phyloP scores from a whole-genome alignment of 2,797 vertebrate genomes.

The Hydrophis major region DNA sequence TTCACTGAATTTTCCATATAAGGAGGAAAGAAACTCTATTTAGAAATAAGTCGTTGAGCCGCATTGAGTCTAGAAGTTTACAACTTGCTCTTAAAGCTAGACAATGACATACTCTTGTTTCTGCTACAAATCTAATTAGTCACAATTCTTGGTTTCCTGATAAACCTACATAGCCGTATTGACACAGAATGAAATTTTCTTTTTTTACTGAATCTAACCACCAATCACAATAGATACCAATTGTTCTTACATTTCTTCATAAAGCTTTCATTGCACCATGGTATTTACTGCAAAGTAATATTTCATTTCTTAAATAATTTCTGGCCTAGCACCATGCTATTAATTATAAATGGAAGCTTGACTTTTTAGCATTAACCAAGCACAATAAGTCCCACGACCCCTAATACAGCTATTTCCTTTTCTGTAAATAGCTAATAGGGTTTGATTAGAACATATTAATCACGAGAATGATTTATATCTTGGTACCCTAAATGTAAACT shows the following conservation, averaged over 20 bases:
- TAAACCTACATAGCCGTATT: not conserved
- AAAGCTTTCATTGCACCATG: conserved; percentile 21
- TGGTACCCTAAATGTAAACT: conserved; percentile 21
- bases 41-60: not conserved
- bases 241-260: not conserved
- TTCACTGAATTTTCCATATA: not conserved
- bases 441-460: conserved; percentile 44
- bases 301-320: conserved; percentile 25
- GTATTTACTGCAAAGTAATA: conserved; percentile 4
- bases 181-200: not conserved
- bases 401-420: conserved; percentile 37
- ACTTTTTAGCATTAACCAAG: conserved; percentile 40
- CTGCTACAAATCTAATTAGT: not conserved
- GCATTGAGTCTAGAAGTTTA: not conserved
- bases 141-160: not conserved
- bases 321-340: conserved; percentile 38
- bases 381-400: conserved; percentile 32
- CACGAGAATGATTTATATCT: conserved; percentile 38
- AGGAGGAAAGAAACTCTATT: not conserved
- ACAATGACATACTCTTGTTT: not conserved
- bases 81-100: not conserved
- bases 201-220: not conserved
- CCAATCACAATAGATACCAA: not conserved
- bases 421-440: conserved; percentile 27
- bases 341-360: conserved; percentile 52